Conservation (phyloP, 1,140 invertebrate genomes). For the Apis florea region DNA sequence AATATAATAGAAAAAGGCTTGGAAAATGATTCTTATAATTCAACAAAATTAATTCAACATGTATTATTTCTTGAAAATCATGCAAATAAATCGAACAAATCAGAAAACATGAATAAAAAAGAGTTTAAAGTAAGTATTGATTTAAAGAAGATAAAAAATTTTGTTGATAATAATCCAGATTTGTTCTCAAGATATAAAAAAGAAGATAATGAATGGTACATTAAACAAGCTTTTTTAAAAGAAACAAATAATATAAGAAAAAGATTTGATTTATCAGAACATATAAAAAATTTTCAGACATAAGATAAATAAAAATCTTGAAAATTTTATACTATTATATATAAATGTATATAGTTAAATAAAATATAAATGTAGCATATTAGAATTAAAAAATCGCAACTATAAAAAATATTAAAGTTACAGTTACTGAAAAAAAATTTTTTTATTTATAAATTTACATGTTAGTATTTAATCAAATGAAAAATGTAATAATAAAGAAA, state of each 20-base stretch:
- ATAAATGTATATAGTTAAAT: not conserved
- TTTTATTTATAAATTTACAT: not conserved
- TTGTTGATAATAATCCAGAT: conserved; percentile 65
- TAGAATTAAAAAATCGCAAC: not conserved
- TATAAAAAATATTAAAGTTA: not conserved
- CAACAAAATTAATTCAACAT: not conserved
- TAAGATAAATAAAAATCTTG: not conserved
- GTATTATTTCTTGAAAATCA: not conserved
- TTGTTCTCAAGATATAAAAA: conserved; percentile 61
- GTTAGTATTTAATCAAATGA: not conserved
- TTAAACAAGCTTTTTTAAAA: not conserved
- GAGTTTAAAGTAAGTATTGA: conserved; percentile 75
- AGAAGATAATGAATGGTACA: not conserved
- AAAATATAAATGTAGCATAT: not conserved
- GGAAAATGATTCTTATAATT: not conserved
- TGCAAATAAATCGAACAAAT: not conserved
- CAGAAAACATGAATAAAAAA: not conserved
- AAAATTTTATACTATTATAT: not conserved
- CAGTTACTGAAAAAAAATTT: not conserved
- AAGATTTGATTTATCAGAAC: not conserved
- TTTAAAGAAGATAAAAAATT: conserved; percentile 68
- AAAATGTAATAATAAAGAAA: not conserved
- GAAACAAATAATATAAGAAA: not conserved
- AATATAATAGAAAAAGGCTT: not conserved
- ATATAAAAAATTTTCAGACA: not conserved